phyloP scores from a whole-genome alignment of 2,113 vertebrate genomes.

The Phrynocephalus versicolor region DNA sequence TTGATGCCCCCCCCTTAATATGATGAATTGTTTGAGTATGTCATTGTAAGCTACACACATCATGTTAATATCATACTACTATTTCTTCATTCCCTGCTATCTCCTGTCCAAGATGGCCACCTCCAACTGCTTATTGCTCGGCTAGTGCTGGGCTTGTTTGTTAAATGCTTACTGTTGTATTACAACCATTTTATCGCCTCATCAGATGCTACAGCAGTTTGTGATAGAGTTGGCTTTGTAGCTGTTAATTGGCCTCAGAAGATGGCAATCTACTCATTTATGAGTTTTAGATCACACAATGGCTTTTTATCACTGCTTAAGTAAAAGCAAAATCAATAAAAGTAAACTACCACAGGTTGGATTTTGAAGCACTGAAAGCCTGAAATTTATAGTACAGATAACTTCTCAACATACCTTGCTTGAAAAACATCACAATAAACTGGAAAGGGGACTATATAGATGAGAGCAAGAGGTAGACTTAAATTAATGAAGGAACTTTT shows the following conservation, averaged over 20 bases:
- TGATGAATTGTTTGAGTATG: too few species aligned
- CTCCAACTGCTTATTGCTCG: not conserved
- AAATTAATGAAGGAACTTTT: too few species aligned
- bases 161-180: constrained; percentile 33
- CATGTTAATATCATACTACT: too few species aligned
- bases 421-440: constrained; percentile 59
- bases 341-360: constrained; percentile 53
- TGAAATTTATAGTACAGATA: constrained; percentile 72
- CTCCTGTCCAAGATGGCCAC: not conserved
- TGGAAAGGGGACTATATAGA: constrained; percentile 44
- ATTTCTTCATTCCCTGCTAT: too few species aligned
- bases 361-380: constrained; percentile 64
- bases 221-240: constrained; percentile 38
- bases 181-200: constrained; percentile 36
- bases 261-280: constrained; percentile 52
- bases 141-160: not conserved
- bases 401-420: constrained; percentile 69
- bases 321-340: constrained; percentile 68
- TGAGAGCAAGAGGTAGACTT: constrained; percentile 4
- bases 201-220: constrained; percentile 14
- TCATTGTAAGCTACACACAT: too few species aligned
- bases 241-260: constrained; percentile 22
- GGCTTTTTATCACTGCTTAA: constrained; percentile 67
- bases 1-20: too few species aligned
- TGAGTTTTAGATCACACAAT: constrained; percentile 63